Conservation (phyloP, 2,113 vertebrate species). For the Ctenodactylus gundi region DNA sequence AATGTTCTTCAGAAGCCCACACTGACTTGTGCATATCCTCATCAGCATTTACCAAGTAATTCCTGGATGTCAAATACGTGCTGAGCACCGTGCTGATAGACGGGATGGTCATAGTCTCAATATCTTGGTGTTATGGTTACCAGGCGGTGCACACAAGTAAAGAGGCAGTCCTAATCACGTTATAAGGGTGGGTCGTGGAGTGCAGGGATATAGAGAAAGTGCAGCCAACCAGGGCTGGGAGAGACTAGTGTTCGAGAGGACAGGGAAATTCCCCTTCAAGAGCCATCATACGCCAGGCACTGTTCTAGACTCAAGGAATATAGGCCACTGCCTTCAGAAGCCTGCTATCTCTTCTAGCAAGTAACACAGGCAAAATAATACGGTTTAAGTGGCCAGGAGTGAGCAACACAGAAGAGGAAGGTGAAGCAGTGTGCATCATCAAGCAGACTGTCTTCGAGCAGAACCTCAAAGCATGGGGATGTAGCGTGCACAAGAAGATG, state of each 20-base stretch:
- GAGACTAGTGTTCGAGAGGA: background rate
- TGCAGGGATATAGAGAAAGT: background rate
- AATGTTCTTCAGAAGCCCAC: background rate
- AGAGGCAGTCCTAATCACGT: background rate
- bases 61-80: background rate
- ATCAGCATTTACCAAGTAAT: background rate
- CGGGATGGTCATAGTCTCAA: background rate
- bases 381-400: no score
- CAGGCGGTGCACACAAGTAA: background rate
- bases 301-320: background rate
- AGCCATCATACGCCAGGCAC: background rate
- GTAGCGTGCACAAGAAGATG: background rate
- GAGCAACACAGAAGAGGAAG: background rate
- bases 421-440: background rate
- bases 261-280: background rate
- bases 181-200: background rate
- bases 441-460: background rate
- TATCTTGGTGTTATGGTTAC: background rate
- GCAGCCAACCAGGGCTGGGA: background rate
- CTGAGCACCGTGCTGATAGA: background rate
- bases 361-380: no score
- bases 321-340: background rate
- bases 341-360: no score
- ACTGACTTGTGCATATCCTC: background rate
- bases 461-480: background rate